These are phyloP conservation scores for Melierax canorus DNA, from an alignment of 2,113 vertebrate genomes.

Conservation along the genomic window DNA sequence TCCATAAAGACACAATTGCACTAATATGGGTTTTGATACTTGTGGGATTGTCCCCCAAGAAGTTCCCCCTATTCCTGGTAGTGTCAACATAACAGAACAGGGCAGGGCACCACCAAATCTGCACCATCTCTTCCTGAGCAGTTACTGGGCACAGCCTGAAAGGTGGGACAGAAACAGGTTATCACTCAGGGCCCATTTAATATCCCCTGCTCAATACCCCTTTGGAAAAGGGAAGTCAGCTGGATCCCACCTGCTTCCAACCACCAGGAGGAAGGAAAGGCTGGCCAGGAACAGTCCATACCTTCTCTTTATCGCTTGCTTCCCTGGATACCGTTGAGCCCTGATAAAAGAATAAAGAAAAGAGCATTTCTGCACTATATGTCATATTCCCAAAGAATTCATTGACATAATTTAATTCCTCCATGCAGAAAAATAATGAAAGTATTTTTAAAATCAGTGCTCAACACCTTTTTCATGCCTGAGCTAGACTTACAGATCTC, in stretches of 20 bases:
- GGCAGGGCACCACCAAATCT: not conserved
- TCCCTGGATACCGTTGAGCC: constrained; percentile 93
- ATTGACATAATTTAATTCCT: not conserved
- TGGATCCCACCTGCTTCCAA: not conserved
- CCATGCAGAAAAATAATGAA: not conserved
- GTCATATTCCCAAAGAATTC: not conserved
- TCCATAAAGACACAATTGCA: not conserved
- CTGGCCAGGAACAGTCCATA: constrained; percentile 10
- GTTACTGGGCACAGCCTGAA: not conserved
- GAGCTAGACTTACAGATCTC: not conserved
- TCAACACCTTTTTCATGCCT: not conserved
- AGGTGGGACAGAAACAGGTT: not conserved
- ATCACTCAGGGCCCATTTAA: not conserved
- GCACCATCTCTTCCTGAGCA: not conserved
- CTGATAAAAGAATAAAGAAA: constrained; percentile 61
- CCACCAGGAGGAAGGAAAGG: not conserved
- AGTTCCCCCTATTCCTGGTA: not conserved
- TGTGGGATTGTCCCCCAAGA: not conserved
- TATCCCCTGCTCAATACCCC: not conserved
- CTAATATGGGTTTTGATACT: not conserved
- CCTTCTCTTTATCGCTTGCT: constrained; percentile 96
- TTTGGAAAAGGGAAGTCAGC: not conserved
- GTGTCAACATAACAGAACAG: not conserved
- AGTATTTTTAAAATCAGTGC: not conserved
- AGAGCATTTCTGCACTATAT: not conserved